A percentile compares a stretch with the other conserved stretches of the same genome.
Evolutionary conservation across 1,140 invertebrate genomes (phyloP).

Genomic region (Pogonomyrmex barbatus): DNA sequence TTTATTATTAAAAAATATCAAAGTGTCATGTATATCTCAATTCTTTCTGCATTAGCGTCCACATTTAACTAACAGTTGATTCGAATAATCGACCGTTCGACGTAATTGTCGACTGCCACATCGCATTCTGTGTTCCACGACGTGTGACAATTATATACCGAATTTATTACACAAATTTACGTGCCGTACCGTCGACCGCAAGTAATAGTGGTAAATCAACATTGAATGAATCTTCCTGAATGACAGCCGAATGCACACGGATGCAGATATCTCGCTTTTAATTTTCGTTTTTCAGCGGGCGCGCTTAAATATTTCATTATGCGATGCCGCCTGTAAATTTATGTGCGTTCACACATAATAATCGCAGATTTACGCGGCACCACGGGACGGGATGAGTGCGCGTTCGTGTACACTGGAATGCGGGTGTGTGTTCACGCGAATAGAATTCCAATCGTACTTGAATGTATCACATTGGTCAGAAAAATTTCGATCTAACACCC

Average conservation of each 20-base stretch:
- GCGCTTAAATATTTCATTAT: conserved; percentile 66
- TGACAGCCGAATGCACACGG: conserved; percentile 15
- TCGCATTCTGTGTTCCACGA: neutral
- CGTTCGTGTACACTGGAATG: conserved; percentile 38
- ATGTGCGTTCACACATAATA: conserved; percentile 63
- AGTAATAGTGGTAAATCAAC: conserved; percentile 54
- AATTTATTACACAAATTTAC: conserved; percentile 60
- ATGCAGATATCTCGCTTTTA: conserved; percentile 51
- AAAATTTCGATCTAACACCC: conserved; percentile 48
- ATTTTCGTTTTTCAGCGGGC: conserved; percentile 51
- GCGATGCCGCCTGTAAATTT: conserved; percentile 54
- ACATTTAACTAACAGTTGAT: neutral
- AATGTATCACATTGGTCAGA: conserved; percentile 21
- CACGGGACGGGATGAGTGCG: conserved; percentile 31
- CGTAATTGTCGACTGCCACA: conserved; percentile 30
- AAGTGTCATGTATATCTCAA: neutral
- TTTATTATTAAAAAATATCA: neutral
- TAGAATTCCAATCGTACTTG: conserved; percentile 61
- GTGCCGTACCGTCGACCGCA: conserved; percentile 31
- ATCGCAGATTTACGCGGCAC: conserved; percentile 54
- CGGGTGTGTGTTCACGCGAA: conserved; percentile 45
- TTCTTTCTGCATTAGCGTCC: neutral
- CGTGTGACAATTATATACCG: conserved; percentile 44
- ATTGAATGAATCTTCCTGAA: conserved; percentile 53
- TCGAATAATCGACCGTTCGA: neutral